Evolutionary conservation across 2,113 vertebrate species (phyloP).

Genomic region (Mesoclemmys tuberculata): DNA sequence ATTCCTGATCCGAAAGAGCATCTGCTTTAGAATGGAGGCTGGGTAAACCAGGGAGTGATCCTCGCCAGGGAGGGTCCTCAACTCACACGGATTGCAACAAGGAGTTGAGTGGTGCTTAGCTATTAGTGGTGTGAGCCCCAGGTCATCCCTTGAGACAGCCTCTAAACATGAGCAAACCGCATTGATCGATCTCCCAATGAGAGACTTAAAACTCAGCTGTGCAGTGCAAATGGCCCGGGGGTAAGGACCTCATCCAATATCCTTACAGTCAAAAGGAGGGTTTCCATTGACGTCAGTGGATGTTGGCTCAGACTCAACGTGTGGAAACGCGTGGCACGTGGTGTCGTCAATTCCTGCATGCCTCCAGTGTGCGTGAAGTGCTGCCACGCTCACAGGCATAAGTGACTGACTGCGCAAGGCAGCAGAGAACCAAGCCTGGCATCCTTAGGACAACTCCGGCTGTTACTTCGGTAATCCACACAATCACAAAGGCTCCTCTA

Average conservation of each 20-base stretch:
- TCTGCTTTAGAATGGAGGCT: too few relatives aligned
- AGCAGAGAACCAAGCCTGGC: not conserved
- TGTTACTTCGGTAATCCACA: not conserved
- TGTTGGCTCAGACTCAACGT: not conserved
- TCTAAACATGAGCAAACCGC: not conserved
- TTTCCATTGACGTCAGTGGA: not conserved
- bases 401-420: not conserved
- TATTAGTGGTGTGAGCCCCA: not conserved
- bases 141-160: not conserved
- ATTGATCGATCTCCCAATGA: not conserved
- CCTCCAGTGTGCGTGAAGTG: not conserved
- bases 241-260: not conserved
- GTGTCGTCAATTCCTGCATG: not conserved
- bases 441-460: not conserved
- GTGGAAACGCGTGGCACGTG: not conserved
- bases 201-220: not conserved
- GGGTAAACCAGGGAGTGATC: not conserved
- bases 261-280: not conserved
- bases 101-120: not conserved
- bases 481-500: too few relatives aligned
- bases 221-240: not conserved
- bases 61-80: not conserved
- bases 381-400: too few relatives aligned
- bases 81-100: not conserved
- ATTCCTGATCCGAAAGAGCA: too few relatives aligned